Percentiles rank a stretch among this genome's conserved stretches.
Evolutionary conservation across 2,113 vertebrate genomes (phyloP).

Genomic region (Sebastes schlegelii): DNA sequence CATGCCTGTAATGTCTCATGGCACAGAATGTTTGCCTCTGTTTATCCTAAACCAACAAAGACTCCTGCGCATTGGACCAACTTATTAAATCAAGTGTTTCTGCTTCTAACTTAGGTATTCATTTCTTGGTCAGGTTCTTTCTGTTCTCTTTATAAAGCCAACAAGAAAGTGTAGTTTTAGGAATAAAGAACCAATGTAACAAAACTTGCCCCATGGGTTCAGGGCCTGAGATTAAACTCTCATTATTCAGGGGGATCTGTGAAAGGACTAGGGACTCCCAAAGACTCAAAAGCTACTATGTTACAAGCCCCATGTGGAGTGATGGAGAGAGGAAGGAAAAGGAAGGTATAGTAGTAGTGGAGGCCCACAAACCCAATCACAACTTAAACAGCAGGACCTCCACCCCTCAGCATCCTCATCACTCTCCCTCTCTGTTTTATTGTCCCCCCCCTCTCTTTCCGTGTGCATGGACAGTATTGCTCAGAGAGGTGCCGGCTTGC

Average conservation of each 20-base stretch:
- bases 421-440: constrained; percentile 46
- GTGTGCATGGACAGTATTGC: constrained; percentile 34
- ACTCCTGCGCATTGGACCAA: not conserved
- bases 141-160: not conserved
- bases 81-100: not conserved
- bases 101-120: not conserved
- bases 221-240: constrained; percentile 18
- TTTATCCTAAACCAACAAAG: not conserved
- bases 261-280: not conserved
- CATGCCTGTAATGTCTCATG: not conserved
- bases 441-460: constrained; percentile 29
- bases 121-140: constrained; percentile 1
- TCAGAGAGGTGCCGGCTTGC: constrained; percentile 53
- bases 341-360: not conserved
- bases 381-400: constrained; percentile 57
- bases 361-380: constrained; percentile 39
- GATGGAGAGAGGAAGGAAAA: not conserved
- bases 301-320: constrained; percentile 24
- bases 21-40: not conserved
- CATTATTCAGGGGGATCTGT: constrained; percentile 10
- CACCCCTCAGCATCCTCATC: constrained; percentile 41
- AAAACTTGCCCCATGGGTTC: not conserved
- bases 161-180: not conserved
- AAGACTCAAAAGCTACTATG: not conserved
- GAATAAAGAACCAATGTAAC: not conserved